Evolutionary conservation across 2,888 invertebrate species (phyloP).

Genomic region (Leptogaster cylindrica): DNA sequence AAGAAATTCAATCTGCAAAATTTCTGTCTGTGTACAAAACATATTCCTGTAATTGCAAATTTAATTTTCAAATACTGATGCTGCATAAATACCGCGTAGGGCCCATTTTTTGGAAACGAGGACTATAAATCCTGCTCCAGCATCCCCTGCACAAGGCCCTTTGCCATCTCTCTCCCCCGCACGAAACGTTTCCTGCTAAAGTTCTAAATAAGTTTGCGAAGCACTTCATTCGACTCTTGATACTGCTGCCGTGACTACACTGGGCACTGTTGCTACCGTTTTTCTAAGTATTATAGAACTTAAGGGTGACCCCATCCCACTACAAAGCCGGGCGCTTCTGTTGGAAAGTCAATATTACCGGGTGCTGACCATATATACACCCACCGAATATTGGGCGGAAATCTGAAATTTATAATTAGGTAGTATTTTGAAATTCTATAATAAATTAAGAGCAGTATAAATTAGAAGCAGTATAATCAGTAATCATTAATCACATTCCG

Average conservation of each 20-base stretch:
- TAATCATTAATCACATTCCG: no score
- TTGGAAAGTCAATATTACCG: constrained; percentile 54
- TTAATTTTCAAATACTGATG: constrained; percentile 51
- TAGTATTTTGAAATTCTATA: no score
- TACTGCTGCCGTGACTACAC: constrained; percentile 65
- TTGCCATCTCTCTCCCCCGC: constrained; percentile 56
- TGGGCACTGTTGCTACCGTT: constrained; percentile 61
- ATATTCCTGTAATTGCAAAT: not conserved
- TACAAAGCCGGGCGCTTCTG: constrained; percentile 63
- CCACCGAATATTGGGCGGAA: constrained; percentile 62
- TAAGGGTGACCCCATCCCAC: constrained; percentile 64
- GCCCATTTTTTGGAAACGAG: constrained; percentile 61
- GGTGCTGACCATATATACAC: constrained; percentile 65
- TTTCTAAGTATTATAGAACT: constrained; percentile 52
- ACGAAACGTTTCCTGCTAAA: constrained; percentile 61
- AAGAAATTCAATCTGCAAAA: constrained; percentile 16
- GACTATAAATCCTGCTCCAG: constrained; percentile 67
- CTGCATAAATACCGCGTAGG: constrained; percentile 64
- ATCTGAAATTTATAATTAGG: no score
- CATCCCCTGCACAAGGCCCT: constrained; percentile 64
- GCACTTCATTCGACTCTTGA: constrained; percentile 52
- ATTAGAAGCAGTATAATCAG: no score
- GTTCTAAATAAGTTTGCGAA: constrained; percentile 53
- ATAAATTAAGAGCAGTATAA: no score
- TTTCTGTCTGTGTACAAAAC: constrained; percentile 3